Conservation (phyloP, 2,113 vertebrate genomes). For the Vimba vimba region DNA sequence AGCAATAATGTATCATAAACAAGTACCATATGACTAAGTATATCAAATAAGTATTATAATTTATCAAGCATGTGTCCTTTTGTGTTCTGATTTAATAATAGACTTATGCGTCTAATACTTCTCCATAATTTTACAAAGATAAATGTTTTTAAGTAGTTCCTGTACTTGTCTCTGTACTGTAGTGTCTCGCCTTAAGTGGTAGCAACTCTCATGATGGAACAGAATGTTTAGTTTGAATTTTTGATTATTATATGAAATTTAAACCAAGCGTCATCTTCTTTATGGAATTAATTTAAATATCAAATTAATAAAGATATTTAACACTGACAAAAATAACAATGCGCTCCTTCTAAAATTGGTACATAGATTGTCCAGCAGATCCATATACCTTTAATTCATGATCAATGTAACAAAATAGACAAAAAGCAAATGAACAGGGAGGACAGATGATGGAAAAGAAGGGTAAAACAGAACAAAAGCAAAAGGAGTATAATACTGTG, state of each 20-base stretch:
- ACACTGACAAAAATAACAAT: conserved; percentile 54
- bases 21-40: neutral
- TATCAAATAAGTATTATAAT: neutral
- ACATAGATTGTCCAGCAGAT: conserved; percentile 77
- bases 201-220: neutral
- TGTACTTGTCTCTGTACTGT: too few relatives aligned
- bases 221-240: neutral
- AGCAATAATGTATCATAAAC: neutral
- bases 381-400: conserved; percentile 69
- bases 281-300: conserved; percentile 44
- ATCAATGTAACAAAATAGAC: conserved; percentile 59
- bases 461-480: neutral
- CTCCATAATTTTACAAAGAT: too few relatives aligned
- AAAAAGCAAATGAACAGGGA: conserved; percentile 22
- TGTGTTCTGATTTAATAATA: neutral
- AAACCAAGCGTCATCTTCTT: neutral
- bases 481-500: neutral
- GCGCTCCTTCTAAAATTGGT: conserved; percentile 66
- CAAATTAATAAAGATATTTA: conserved; percentile 24
- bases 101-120: neutral
- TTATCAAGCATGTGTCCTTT: neutral
- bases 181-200: too few relatives aligned
- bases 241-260: neutral
- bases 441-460: conserved; percentile 1
- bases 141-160: neutral